A percentile compares a stretch with the other conserved stretches of the same genome.
phyloP scores from a whole-genome alignment of 2,888 invertebrate species.

The Drosophila kokeensis region DNA sequence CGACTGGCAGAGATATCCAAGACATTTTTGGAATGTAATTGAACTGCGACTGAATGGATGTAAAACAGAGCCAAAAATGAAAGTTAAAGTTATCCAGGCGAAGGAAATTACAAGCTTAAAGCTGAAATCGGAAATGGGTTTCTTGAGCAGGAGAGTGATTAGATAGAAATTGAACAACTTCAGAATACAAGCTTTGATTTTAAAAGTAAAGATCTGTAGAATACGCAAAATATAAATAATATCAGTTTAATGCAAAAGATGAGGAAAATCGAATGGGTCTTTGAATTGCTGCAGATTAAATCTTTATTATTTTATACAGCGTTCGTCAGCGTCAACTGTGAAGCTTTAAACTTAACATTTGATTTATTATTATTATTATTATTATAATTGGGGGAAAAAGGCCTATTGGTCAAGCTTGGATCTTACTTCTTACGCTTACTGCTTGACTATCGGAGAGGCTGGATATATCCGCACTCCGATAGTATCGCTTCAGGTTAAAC shows the following conservation, averaged over 20 bases:
- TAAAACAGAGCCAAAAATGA: constrained; percentile 12
- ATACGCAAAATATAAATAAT: neutral
- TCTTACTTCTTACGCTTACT: too few species aligned
- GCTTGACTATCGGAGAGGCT: too few species aligned
- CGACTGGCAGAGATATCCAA: constrained; percentile 3
- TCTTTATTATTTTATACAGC: too few species aligned
- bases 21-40: constrained; percentile 14
- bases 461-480: too few species aligned
- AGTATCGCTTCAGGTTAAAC: too few species aligned
- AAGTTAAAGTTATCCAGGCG: neutral
- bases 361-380: too few species aligned
- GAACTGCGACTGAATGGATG: constrained; percentile 17
- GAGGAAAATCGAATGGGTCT: neutral
- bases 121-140: neutral
- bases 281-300: too few species aligned
- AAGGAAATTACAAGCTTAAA: neutral
- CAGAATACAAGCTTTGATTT: neutral
- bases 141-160: neutral
- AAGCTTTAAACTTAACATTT: too few species aligned
- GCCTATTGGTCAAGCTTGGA: too few species aligned
- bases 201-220: neutral
- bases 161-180: neutral
- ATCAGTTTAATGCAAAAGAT: neutral
- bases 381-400: too few species aligned
- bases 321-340: too few species aligned